Conservation (phyloP, 2,888 invertebrate species). For the Troglohyphantes excavatus region DNA sequence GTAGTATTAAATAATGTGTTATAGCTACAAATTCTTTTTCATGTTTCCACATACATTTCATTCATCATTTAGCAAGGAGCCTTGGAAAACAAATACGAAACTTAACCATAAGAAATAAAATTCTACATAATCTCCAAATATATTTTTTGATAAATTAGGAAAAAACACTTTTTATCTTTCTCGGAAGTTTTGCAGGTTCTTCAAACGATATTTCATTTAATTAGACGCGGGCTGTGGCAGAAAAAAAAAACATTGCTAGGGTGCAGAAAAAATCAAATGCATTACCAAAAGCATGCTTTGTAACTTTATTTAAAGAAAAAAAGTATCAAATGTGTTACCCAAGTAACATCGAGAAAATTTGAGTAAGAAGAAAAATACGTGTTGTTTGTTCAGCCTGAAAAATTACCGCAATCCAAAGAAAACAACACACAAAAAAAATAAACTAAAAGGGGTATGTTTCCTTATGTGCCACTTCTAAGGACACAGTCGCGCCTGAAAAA, state of each 20-base stretch:
- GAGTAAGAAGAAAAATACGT: conserved; percentile 4
- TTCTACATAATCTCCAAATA: too few species aligned
- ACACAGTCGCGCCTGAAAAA: conserved; percentile 12
- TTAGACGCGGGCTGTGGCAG: too few species aligned
- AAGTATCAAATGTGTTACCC: conserved; percentile 6
- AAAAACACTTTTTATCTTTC: too few species aligned
- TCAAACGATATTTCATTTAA: too few species aligned
- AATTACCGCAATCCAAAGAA: conserved; percentile 50
- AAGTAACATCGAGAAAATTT: conserved; percentile 11
- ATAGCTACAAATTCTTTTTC: too few species aligned
- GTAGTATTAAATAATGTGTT: too few species aligned
- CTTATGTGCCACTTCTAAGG: conserved; percentile 25
- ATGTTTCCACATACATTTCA: too few species aligned
- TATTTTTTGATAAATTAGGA: too few species aligned
- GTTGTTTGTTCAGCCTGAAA: conserved; percentile 47
- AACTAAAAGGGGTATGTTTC: not conserved
- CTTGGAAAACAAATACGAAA: too few species aligned
- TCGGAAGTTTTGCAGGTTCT: too few species aligned
- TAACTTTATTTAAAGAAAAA: conserved; percentile 20
- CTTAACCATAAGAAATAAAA: too few species aligned
- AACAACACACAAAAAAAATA: conserved; percentile 11
- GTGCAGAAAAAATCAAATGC: not conserved
- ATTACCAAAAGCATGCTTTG: not conserved
- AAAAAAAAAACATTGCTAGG: not conserved
- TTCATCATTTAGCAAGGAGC: too few species aligned